A percentile compares a stretch with the other conserved stretches of the same genome.
These are phyloP conservation scores for Crypturellus tataupa DNA, from an alignment of 2,797 vertebrate species.

Conservation along the genomic window DNA sequence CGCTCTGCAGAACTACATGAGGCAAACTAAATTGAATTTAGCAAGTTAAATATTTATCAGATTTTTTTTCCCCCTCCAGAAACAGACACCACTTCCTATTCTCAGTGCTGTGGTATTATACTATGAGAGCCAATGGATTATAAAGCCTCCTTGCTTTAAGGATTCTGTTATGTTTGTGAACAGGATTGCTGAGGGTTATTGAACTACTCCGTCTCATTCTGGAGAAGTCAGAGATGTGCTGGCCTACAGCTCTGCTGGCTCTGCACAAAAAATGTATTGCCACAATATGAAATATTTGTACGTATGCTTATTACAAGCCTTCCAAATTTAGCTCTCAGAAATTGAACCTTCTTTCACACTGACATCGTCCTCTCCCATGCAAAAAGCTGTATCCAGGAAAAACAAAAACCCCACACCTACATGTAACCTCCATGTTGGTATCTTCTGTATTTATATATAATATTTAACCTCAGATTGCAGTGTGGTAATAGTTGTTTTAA, in stretches of 20 bases:
- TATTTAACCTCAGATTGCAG: neutral
- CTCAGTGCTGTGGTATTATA: neutral
- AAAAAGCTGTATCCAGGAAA: neutral
- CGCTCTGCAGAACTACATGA: neutral
- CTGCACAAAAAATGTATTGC: neutral
- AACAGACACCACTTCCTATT: neutral
- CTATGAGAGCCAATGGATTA: neutral
- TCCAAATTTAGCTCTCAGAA: neutral
- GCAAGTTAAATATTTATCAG: neutral
- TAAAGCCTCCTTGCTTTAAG: neutral
- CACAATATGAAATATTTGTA: neutral
- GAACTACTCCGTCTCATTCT: neutral
- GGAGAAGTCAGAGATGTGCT: neutral
- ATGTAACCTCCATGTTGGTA: neutral
- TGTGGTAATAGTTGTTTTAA: neutral
- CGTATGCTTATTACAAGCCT: neutral
- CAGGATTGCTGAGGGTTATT: neutral
- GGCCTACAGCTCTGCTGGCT: neutral
- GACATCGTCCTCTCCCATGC: rapidly evolving
- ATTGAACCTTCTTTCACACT: neutral
- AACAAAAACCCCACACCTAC: neutral
- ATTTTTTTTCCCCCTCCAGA: neutral
- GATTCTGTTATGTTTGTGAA: neutral
- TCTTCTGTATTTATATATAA: neutral
- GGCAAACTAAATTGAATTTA: neutral